Evolutionary conservation across 2,888 invertebrate species (phyloP).

Genomic region (Dorcus hopei): DNA sequence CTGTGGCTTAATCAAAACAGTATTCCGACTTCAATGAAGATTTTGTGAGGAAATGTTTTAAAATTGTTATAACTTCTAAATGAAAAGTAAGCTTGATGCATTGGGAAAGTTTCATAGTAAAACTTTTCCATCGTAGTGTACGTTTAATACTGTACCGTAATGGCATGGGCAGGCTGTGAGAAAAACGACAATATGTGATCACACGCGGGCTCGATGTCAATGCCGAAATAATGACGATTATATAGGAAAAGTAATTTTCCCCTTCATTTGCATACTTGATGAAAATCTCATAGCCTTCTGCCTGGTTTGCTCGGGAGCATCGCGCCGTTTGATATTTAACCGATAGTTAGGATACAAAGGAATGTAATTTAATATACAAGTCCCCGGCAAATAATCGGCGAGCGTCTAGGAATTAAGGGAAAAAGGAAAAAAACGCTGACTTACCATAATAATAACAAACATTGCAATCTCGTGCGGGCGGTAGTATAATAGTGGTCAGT

Average conservation of each 20-base stretch:
- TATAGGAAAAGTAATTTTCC: slow-evolving; percentile 54
- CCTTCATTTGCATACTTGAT: slow-evolving; percentile 53
- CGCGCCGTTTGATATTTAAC: slow-evolving; percentile 19
- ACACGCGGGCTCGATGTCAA: slow-evolving; percentile 47
- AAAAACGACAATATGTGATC: slow-evolving; percentile 50
- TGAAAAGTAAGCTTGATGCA: too few species aligned
- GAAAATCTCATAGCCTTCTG: slow-evolving; percentile 48
- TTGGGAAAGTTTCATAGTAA: too few species aligned
- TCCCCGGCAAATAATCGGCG: not conserved
- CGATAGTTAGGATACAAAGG: slow-evolving; percentile 16
- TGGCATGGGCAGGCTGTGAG: slow-evolving; percentile 28
- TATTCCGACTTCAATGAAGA: too few species aligned
- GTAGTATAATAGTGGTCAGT: not conserved
- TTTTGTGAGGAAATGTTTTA: too few species aligned
- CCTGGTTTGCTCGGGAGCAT: slow-evolving; percentile 16
- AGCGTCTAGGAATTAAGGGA: not conserved
- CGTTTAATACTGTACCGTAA: slow-evolving; percentile 23
- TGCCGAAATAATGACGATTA: slow-evolving; percentile 54
- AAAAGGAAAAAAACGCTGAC: not conserved
- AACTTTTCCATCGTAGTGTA: slow-evolving; percentile 12
- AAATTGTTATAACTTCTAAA: too few species aligned
- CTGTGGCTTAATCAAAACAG: too few species aligned
- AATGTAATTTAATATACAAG: not conserved
- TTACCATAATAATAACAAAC: not conserved
- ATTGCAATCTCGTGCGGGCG: too few species aligned